These are phyloP conservation scores for Thamnaconus septentrionalis DNA, from an alignment of 2,113 vertebrate species.

Conservation along the genomic window DNA sequence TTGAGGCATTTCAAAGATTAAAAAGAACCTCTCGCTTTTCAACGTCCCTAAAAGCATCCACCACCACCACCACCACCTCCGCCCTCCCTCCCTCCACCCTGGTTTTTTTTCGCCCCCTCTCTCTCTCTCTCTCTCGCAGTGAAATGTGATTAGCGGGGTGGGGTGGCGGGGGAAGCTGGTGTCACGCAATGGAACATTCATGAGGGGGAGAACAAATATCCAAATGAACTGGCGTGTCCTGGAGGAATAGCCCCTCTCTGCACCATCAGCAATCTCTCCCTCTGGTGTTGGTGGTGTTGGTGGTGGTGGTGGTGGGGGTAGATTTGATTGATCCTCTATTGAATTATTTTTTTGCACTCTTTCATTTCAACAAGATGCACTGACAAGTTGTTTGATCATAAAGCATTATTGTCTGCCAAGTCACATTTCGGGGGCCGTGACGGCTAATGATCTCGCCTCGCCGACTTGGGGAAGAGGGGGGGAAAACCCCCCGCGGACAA, in stretches of 20 bases:
- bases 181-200: slow-evolving; percentile 92
- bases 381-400: slow-evolving; percentile 86
- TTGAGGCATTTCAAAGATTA: slow-evolving; percentile 99
- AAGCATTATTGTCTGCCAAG: slow-evolving; percentile 81
- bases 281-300: slow-evolving; percentile 52
- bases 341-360: slow-evolving; percentile 82
- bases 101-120: no score
- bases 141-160: slow-evolving; percentile 96
- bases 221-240: slow-evolving; percentile 84
- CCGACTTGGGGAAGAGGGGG: slow-evolving; percentile 59
- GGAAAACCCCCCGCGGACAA: background rate
- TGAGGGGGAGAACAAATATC: slow-evolving; percentile 86
- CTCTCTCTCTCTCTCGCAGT: slow-evolving; percentile 39
- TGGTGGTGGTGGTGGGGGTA: slow-evolving; percentile 31
- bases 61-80: background rate
- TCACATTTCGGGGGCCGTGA: slow-evolving; percentile 79
- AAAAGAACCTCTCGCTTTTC: slow-evolving; percentile 99
- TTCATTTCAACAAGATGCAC: slow-evolving; percentile 79
- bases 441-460: slow-evolving; percentile 81
- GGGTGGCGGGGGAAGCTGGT: slow-evolving; percentile 72
- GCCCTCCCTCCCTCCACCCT: no score
- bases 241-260: slow-evolving; percentile 84
- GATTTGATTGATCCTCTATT: slow-evolving; percentile 86
- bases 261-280: slow-evolving; percentile 84
- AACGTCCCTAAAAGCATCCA: slow-evolving; percentile 93